phyloP scores from a whole-genome alignment of 1,140 invertebrate genomes.

The Oscheius sp. region DNA sequence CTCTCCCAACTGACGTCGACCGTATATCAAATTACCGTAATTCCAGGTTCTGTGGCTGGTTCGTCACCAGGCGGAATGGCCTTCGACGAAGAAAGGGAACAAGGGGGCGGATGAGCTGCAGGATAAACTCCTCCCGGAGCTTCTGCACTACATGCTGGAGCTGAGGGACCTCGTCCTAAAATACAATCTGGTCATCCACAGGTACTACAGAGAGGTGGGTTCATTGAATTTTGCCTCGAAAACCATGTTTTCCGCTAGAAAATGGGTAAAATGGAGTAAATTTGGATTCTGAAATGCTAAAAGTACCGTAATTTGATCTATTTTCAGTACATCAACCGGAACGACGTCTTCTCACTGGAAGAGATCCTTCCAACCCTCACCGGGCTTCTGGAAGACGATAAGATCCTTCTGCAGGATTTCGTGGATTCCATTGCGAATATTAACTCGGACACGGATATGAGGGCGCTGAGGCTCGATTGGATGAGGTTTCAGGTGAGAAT shows the following conservation, averaged over 20 bases:
- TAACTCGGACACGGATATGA: slow-evolving; percentile 63
- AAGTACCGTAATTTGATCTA: not conserved
- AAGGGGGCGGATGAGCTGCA: slow-evolving; percentile 56
- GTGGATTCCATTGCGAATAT: slow-evolving; percentile 11
- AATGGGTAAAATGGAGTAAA: not conserved
- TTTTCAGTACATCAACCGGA: slow-evolving; percentile 69
- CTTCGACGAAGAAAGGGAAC: slow-evolving; percentile 69
- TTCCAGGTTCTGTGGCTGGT: slow-evolving; percentile 77
- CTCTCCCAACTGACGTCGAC: too few relatives aligned
- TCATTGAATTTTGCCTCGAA: not conserved
- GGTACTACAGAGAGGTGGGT: slow-evolving; percentile 80
- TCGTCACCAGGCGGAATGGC: slow-evolving; percentile 90
- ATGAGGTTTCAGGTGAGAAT: slow-evolving; percentile 77
- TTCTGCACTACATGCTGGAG: slow-evolving; percentile 97
- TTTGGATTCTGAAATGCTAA: not conserved
- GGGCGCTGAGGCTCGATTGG: slow-evolving; percentile 92
- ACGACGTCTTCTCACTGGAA: slow-evolving; percentile 87
- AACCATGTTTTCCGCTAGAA: not conserved
- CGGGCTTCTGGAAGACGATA: slow-evolving; percentile 30
- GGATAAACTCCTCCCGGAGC: slow-evolving; percentile 82
- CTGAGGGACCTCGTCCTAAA: slow-evolving; percentile 66
- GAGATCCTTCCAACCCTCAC: slow-evolving; percentile 72
- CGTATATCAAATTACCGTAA: not conserved
- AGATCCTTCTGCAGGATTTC: slow-evolving; percentile 32
- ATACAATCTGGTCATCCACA: slow-evolving; percentile 92